phyloP scores from a whole-genome alignment of 1,140 invertebrate species.

The Bombus confusus region DNA sequence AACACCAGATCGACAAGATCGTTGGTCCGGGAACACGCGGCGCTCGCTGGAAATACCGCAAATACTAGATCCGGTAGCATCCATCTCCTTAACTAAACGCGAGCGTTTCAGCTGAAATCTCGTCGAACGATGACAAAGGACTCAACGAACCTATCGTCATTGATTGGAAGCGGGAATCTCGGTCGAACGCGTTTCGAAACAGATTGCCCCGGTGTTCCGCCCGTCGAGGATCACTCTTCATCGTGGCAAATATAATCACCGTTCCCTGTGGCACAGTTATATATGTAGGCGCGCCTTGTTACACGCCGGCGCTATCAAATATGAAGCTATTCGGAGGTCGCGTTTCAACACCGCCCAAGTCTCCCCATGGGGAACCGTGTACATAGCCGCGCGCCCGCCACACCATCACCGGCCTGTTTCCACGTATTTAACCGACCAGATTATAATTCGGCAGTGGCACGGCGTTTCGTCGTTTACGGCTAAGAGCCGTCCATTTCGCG shows the following conservation, averaged over 20 bases:
- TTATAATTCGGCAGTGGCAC: conserved; percentile 18
- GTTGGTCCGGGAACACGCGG: not conserved
- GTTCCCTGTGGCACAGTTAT: not conserved
- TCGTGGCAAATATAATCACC: conserved; percentile 18
- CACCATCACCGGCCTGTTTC: not conserved
- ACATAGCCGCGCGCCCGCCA: not conserved
- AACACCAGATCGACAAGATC: too few relatives aligned
- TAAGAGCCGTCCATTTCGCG: conserved; percentile 9
- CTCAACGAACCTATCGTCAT: not conserved
- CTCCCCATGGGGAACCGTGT: not conserved
- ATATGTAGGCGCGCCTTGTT: not conserved
- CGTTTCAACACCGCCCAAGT: not conserved
- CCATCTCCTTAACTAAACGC: not conserved
- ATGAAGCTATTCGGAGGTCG: conserved; percentile 17
- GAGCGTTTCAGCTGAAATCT: not conserved
- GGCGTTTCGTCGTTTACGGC: not conserved
- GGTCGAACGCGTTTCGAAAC: conserved; percentile 15
- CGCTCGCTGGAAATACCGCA: not conserved
- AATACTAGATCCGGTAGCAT: not conserved
- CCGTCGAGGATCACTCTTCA: conserved; percentile 26
- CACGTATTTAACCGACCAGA: conserved; percentile 3
- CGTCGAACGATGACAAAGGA: conserved; percentile 10
- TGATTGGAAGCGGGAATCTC: not conserved
- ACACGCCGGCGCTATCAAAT: not conserved
- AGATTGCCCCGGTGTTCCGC: not conserved